Evolutionary conservation across 2,797 vertebrate species (phyloP).

Genomic region (Tadarida brasiliensis): DNA sequence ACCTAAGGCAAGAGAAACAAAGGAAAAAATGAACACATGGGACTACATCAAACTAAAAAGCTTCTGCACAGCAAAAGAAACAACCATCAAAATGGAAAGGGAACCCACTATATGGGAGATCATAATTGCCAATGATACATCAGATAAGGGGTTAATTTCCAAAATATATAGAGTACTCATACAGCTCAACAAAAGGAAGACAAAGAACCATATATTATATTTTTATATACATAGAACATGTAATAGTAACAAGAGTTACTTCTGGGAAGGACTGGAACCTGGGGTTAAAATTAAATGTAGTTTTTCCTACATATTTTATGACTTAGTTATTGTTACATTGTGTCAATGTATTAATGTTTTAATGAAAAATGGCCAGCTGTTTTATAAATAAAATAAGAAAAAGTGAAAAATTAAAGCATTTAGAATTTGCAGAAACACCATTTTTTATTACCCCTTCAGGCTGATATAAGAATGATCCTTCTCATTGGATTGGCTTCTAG

Average conservation of each 20-base stretch:
- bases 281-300: conserved; percentile 9
- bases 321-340: background rate
- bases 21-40: too few relatives aligned
- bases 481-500: conserved; percentile 45
- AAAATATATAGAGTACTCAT: too few relatives aligned
- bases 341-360: background rate
- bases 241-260: background rate
- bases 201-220: background rate
- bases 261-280: background rate
- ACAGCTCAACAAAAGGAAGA: too few relatives aligned
- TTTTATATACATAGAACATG: background rate
- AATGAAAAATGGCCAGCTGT: background rate
- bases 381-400: background rate
- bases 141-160: too few relatives aligned
- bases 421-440: background rate
- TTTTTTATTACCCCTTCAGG: background rate
- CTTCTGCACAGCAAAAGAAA: too few relatives aligned
- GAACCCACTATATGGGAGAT: too few relatives aligned
- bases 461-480: conserved; percentile 1
- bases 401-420: conserved; percentile 19
- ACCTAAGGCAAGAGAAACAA: too few relatives aligned
- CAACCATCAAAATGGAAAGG: too few relatives aligned
- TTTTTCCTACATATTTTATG: conserved; percentile 12
- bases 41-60: too few relatives aligned
- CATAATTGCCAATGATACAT: too few relatives aligned